Evolutionary conservation across 2,888 invertebrate genomes (phyloP).

Genomic region (Eupithecia pulchellata): DNA sequence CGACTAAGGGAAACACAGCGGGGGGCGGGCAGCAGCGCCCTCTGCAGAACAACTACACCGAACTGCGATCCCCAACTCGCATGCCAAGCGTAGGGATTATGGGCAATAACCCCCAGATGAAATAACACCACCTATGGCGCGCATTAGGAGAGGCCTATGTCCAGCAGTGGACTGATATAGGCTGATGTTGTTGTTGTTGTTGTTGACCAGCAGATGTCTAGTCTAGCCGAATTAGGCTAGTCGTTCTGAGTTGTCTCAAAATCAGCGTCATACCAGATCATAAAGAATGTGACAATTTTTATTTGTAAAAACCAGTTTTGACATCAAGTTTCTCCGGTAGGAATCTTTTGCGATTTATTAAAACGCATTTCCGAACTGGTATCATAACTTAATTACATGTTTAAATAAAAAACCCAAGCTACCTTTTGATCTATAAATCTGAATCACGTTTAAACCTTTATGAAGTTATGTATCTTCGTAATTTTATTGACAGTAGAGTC

Average conservation of each 20-base stretch:
- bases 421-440: not conserved
- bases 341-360: constrained; percentile 3
- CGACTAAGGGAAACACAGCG: no score
- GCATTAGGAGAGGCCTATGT: no score
- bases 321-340: not conserved
- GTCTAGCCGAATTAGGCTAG: not conserved
- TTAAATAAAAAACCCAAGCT: not conserved
- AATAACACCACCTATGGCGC: no score
- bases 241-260: not conserved
- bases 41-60: no score
- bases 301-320: not conserved
- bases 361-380: not conserved
- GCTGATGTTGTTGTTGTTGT: no score
- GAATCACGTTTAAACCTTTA: not conserved
- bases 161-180: no score
- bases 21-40: no score
- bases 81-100: no score
- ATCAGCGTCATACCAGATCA: not conserved
- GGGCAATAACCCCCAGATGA: no score
- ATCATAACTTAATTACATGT: not conserved
- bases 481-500: not conserved
- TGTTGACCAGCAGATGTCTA: no score
- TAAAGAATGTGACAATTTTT: not conserved
- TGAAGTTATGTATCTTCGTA: not conserved
- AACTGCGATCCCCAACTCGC: no score